Base-by-base conservation (phyloP, 2,888 invertebrate species). In the Plusia festucae region DNA sequence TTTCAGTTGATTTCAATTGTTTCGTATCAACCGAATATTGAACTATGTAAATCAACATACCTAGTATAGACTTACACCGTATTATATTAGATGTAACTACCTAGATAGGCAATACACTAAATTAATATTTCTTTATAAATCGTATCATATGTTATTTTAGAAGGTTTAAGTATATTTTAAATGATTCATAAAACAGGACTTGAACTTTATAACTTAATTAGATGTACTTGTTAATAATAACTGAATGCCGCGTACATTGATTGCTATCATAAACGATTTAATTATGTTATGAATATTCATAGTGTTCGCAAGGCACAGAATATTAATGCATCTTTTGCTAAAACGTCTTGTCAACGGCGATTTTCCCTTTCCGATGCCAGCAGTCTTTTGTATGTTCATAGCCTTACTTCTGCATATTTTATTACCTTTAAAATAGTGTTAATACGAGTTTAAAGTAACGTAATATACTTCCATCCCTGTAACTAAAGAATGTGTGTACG, bases 211-310 rank as follows among this genome's bases (percentile, higher is more conserved):
- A 49, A 49, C 46, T 46, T 46, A 46, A 46, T 46, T 18, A 40
- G 9, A 30, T 40, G n/a, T 46, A 46, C n/a, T 46, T 46, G 18
- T 40, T 40, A 40, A 40, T 3, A 18, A n/a, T 46, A 18, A 46
- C 40, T 46, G 18, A 13, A 18, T 49, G 20, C n/a, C 13, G 15
- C 9, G 9, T 20, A 49, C 20, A 20, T 49, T 49, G 46, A 49
- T 49, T 49, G 9, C 46, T 20, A 49, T 49, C 46, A 18, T 49
- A 20, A 49, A 49, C 46, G 46, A 16, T 49, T 49, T 49, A 49
- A 49, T 49, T 20, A 49, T 18, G 11, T 49, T 1, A 49, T 49
- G 46, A 18, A 49, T 49, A 49, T 49, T 49, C 46, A 49, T 20
- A 9, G 4, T 16, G 9, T 46, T 9, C 46, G 8, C 8, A 18